phyloP scores from a whole-genome alignment of 2,113 vertebrate species.

The Toxotes jaculatrix region DNA sequence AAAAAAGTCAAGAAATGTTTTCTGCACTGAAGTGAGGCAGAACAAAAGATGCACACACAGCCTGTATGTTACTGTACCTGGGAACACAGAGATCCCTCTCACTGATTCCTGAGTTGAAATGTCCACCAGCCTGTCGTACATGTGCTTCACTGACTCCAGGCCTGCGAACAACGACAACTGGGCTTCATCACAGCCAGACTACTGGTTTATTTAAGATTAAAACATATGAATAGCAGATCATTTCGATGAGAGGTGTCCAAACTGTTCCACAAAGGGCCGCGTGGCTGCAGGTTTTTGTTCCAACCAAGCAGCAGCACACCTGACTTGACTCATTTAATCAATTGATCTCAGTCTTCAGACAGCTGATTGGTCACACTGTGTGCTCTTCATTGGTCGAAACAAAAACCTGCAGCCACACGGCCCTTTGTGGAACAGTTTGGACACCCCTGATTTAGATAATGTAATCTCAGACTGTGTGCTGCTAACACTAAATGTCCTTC shows the following conservation, averaged over 20 bases:
- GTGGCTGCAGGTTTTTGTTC: no score
- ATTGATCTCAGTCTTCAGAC: no score
- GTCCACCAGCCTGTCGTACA: conserved; percentile 60
- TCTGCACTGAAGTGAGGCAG: not conserved
- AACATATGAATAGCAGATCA: not conserved
- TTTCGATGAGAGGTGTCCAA: not conserved
- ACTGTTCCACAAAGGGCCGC: no score
- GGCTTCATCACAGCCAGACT: not conserved
- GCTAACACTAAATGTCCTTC: no score
- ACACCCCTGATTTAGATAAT: not conserved
- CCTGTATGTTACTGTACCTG: conserved; percentile 56
- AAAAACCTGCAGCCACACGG: no score
- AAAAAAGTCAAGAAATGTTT: not conserved
- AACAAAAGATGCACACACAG: not conserved
- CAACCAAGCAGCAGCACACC: no score
- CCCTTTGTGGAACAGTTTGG: no score
- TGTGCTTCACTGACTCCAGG: conserved; percentile 62
- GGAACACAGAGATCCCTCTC: conserved; percentile 56
- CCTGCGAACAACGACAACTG: conserved; percentile 46
- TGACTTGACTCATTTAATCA: no score
- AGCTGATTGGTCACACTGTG: no score
- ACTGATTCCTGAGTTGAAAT: conserved; percentile 44
- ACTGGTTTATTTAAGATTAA: no score
- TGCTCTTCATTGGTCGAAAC: no score
- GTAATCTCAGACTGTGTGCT: no score